Percentiles rank a stretch among this genome's conserved stretches.
phyloP scores from a whole-genome alignment of 2,113 vertebrate genomes.

The Ptychochromis oligacanthus region DNA sequence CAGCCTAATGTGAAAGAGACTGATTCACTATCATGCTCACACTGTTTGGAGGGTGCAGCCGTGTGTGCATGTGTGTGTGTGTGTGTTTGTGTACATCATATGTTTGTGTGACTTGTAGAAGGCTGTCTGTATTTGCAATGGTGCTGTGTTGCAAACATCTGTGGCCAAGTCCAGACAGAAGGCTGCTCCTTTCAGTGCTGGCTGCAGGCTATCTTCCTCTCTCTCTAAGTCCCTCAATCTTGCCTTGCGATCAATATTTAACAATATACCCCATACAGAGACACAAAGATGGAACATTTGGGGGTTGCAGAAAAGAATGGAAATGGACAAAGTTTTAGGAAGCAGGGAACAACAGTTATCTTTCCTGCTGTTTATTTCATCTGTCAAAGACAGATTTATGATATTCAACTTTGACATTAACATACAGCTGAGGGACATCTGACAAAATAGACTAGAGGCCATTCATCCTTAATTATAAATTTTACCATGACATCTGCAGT shows the following conservation, averaged over 20 bases:
- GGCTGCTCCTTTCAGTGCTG: conserved; percentile 55
- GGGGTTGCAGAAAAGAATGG: not conserved
- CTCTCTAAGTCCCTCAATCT: conserved; percentile 22
- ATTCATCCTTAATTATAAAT: conserved; percentile 26
- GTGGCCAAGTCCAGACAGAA: conserved; percentile 68
- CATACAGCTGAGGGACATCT: not conserved
- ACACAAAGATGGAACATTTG: conserved; percentile 31
- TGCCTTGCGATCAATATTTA: conserved; percentile 70
- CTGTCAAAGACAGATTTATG: conserved; percentile 14
- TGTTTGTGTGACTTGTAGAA: conserved; percentile 45
- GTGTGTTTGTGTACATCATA: conserved; percentile 3
- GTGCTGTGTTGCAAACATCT: conserved; percentile 72
- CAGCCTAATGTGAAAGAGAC: conserved; percentile 74
- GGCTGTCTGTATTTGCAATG: conserved; percentile 57
- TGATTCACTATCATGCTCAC: conserved; percentile 68
- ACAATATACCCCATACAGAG: conserved; percentile 58
- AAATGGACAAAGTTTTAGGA: conserved; percentile 26
- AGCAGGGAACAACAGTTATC: conserved; percentile 19
- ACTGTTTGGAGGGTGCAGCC: conserved; percentile 43
- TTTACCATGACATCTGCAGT: not conserved
- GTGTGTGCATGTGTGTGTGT: not conserved
- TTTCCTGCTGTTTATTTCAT: conserved; percentile 14
- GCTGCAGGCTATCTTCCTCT: conserved; percentile 46
- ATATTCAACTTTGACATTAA: conserved; percentile 34
- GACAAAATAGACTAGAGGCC: not conserved